phyloP scores from a whole-genome alignment of 23 tunicate genomes.

The Ciona savignyi region DNA sequence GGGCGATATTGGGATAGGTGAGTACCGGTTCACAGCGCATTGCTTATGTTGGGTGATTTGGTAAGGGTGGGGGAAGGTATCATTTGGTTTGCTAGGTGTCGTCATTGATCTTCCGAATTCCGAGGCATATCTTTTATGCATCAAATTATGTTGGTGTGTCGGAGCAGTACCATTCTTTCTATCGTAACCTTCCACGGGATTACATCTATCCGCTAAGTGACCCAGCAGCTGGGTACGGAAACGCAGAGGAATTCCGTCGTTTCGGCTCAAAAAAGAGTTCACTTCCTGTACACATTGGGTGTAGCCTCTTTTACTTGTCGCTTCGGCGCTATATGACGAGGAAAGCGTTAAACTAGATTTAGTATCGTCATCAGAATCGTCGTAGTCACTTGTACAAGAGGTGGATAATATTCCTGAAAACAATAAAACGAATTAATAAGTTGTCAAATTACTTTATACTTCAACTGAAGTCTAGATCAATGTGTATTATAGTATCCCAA shows the following conservation, averaged over 20 bases:
- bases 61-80: neutral
- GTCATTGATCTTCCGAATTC: neutral
- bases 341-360: neutral
- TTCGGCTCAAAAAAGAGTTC: conserved; percentile 11
- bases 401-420: neutral
- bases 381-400: neutral
- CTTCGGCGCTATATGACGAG: neutral
- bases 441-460: too few species aligned
- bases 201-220: conserved; percentile 22
- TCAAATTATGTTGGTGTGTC: neutral
- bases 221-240: conserved; percentile 36
- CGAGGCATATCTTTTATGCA: neutral
- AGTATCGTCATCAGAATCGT: neutral
- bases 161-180: too few species aligned
- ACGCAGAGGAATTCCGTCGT: conserved; percentile 18
- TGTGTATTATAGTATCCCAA: too few species aligned
- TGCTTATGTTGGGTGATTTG: neutral
- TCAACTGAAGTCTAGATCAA: too few species aligned
- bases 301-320: conserved; percentile 11
- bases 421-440: too few species aligned
- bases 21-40: neutral
- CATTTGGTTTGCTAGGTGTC: neutral
- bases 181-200: conserved; percentile 9
- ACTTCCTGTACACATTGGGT: conserved; percentile 32
- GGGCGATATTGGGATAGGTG: conserved; percentile 52